These are phyloP conservation scores for Chaunax sp. DNA, from an alignment of 2,797 vertebrate genomes.

Conservation along the genomic window DNA sequence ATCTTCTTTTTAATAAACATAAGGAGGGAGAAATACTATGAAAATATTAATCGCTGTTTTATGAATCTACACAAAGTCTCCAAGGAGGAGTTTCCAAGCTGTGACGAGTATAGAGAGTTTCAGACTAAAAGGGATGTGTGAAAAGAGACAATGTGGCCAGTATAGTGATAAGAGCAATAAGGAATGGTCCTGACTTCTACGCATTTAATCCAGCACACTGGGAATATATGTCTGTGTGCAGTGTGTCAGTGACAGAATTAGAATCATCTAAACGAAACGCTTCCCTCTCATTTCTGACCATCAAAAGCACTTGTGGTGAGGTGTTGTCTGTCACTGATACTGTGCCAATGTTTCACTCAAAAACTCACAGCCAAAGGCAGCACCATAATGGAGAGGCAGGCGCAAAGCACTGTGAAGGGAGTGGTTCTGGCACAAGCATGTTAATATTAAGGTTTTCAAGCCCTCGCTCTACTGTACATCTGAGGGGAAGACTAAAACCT, in stretches of 20 bases:
- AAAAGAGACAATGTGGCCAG: conserved; percentile 17
- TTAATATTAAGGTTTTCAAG: conserved; percentile 65
- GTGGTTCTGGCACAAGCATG: conserved; percentile 60
- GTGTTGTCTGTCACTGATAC: conserved; percentile 56
- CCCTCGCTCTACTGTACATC: conserved; percentile 72
- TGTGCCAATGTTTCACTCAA: conserved; percentile 58
- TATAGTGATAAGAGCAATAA: conserved; percentile 46
- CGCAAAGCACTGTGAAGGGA: conserved; percentile 45
- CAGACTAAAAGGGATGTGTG: conserved; percentile 15
- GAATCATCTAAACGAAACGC: conserved; percentile 61
- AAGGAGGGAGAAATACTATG: background rate
- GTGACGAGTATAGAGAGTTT: conserved; percentile 2
- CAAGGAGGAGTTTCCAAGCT: conserved; percentile 2
- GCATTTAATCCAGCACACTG: conserved; percentile 45
- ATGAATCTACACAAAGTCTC: background rate
- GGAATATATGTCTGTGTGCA: conserved; percentile 3
- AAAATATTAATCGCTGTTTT: conserved; percentile 1
- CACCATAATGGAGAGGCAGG: conserved; percentile 19
- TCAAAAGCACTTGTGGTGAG: conserved; percentile 62
- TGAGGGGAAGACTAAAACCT: conserved; percentile 73
- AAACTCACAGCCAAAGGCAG: conserved; percentile 54
- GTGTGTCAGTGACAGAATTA: conserved; percentile 38
- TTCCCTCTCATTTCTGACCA: conserved; percentile 49
- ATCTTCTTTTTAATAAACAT: too few relatives aligned
- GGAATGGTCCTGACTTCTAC: conserved; percentile 50